These are phyloP conservation scores for Brachyhypopomus gauderio DNA, from an alignment of 2,113 vertebrate genomes.

Conservation along the genomic window DNA sequence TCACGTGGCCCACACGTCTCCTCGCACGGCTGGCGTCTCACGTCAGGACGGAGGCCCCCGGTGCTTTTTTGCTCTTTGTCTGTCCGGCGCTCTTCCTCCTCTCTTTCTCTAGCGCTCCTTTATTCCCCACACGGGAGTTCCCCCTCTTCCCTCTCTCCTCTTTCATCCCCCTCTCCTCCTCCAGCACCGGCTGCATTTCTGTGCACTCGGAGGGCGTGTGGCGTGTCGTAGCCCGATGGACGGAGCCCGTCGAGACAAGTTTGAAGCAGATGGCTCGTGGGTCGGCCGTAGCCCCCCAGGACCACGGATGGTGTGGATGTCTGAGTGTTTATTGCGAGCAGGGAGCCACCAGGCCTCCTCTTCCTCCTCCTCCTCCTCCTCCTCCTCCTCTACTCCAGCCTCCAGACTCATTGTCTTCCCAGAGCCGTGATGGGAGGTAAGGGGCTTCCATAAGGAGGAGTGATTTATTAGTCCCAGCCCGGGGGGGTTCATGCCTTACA, in stretches of 20 bases:
- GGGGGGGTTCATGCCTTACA: constrained; percentile 59
- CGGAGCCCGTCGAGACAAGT: no score
- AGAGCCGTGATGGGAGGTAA: constrained; percentile 47
- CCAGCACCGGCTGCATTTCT: not conserved
- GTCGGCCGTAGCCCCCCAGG: not conserved
- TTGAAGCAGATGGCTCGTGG: constrained; percentile 5
- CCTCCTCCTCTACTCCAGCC: not conserved
- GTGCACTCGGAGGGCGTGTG: not conserved
- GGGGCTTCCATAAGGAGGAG: constrained; percentile 54
- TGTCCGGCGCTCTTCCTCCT: not conserved
- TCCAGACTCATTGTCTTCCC: constrained; percentile 55
- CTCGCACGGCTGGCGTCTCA: constrained; percentile 54
- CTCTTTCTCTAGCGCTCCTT: not conserved
- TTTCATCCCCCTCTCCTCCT: constrained; percentile 1
- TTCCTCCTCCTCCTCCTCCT: no score
- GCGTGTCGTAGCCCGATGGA: not conserved
- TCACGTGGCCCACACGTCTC: constrained; percentile 45
- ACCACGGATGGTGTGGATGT: no score
- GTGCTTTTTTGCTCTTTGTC: constrained; percentile 19
- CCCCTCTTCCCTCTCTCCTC: not conserved
- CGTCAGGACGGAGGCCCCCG: constrained; percentile 39
- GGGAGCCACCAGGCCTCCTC: no score
- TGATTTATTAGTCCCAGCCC: constrained; percentile 54
- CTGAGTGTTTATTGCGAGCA: no score
- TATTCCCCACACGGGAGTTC: not conserved